A percentile compares a stretch with the other conserved stretches of the same genome.
Evolutionary conservation across 2,113 vertebrate species (phyloP).

Genomic region (Suricata suricatta): DNA sequence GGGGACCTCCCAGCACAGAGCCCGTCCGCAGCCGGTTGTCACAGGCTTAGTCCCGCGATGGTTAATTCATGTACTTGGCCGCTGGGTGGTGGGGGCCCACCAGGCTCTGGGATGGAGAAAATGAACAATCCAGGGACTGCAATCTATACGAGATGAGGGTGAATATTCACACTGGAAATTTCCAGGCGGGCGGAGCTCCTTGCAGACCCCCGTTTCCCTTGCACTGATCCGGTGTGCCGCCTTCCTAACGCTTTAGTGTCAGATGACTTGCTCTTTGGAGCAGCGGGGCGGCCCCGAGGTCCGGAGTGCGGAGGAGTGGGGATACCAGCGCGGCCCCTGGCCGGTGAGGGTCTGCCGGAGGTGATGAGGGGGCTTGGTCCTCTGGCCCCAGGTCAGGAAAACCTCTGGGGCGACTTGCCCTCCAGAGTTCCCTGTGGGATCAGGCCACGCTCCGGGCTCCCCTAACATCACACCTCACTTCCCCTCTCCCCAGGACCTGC

Average conservation of each 20-base stretch:
- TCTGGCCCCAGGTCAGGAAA: background rate
- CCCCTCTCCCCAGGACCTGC: background rate
- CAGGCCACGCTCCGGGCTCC: background rate
- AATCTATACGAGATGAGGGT: background rate
- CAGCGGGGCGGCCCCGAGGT: background rate
- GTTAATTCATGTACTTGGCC: background rate
- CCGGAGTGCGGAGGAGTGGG: background rate
- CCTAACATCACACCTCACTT: background rate
- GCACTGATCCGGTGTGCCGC: background rate
- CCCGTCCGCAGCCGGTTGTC: background rate
- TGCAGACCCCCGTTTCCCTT: background rate
- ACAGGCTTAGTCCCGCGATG: no score
- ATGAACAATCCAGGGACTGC: background rate
- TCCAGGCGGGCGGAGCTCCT: background rate
- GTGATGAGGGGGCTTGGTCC: background rate
- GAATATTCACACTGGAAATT: background rate
- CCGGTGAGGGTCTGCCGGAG: background rate
- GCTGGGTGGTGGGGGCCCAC: background rate
- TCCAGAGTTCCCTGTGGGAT: background rate
- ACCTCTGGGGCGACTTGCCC: background rate
- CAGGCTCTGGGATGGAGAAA: background rate
- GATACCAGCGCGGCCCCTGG: background rate
- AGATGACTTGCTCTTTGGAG: background rate
- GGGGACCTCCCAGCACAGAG: background rate
- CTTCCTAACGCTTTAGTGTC: accelerated